These are phyloP conservation scores for Drosophila tristis DNA, from an alignment of 1,140 invertebrate species.

Conservation along the genomic window DNA sequence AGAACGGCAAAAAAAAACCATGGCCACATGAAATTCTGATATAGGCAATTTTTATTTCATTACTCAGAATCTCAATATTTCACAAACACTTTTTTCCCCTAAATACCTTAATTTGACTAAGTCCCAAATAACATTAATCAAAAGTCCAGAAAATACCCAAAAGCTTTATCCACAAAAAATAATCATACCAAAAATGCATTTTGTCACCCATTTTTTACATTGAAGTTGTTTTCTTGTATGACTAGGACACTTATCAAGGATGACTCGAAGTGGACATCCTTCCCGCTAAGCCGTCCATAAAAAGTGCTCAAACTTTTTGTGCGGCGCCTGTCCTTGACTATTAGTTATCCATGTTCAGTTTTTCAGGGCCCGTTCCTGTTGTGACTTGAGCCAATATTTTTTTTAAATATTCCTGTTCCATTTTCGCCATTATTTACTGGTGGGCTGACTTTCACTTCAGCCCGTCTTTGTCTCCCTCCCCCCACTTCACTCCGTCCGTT, in stretches of 20 bases:
- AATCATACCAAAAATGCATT: conserved; percentile 13
- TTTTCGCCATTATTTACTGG: conserved; percentile 4
- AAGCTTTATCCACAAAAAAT: neutral
- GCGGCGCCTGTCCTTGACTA: conserved; percentile 40
- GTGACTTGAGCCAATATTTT: conserved; percentile 38
- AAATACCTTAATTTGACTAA: too few relatives aligned
- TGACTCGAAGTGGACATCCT: conserved; percentile 44
- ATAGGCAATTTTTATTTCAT: too few relatives aligned
- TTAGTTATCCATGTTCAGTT: conserved; percentile 38
- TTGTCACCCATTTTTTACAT: neutral
- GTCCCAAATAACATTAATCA: conserved; percentile 27
- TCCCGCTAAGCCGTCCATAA: conserved; percentile 24
- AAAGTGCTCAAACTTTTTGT: conserved; percentile 27
- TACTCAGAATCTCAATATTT: too few relatives aligned
- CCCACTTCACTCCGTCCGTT: conserved; percentile 18
- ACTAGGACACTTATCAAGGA: conserved; percentile 23
- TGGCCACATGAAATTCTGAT: too few relatives aligned
- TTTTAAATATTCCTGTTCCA: neutral
- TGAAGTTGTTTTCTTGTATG: conserved; percentile 8
- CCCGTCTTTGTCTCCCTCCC: conserved; percentile 15
- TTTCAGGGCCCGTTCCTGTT: conserved; percentile 29
- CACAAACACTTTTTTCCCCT: too few relatives aligned
- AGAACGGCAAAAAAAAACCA: too few relatives aligned
- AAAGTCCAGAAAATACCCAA: neutral
- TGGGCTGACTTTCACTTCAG: conserved; percentile 45